A percentile compares a stretch with the other conserved stretches of the same genome.
These are phyloP conservation scores for Epirrita christyi DNA, from an alignment of 2,888 invertebrate species.

Conservation along the genomic window DNA sequence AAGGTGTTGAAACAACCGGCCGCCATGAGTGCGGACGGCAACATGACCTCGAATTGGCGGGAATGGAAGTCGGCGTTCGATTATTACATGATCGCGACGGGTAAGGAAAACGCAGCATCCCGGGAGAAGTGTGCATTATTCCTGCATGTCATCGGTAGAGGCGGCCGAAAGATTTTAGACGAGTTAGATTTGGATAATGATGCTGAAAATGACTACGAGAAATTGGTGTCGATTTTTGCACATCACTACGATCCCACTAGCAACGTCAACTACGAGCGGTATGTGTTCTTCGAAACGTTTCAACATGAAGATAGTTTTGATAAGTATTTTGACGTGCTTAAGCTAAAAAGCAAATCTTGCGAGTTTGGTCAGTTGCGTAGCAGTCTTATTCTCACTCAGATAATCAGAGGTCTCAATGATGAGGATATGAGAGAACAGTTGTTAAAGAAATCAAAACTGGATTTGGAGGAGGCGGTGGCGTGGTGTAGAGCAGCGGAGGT, in stretches of 20 bases:
- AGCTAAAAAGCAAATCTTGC: constrained; percentile 29
- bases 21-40: constrained; percentile 9
- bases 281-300: constrained; percentile 32
- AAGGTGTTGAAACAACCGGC: constrained; percentile 18
- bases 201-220: constrained; percentile 12
- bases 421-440: constrained; percentile 7
- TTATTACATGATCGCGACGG: constrained; percentile 28
- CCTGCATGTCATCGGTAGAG: constrained; percentile 35
- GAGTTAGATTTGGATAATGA: constrained; percentile 11
- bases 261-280: constrained; percentile 31
- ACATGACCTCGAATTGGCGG: constrained; percentile 24
- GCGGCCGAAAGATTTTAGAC: constrained; percentile 5
- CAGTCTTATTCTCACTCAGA: constrained; percentile 35
- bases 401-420: constrained; percentile 35
- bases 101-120: constrained; percentile 17
- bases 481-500: constrained; percentile 19
- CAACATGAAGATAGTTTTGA: constrained; percentile 29
- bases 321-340: constrained; percentile 22
- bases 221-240: constrained; percentile 13
- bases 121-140: constrained; percentile 33
- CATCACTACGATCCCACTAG: constrained; percentile 11
- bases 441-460: constrained; percentile 7
- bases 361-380: constrained; percentile 29
- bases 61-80: constrained; percentile 31
- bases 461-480: constrained; percentile 16